These are phyloP conservation scores for Clavelina lepadiformis DNA, from an alignment of 23 tunicate species.

Conservation along the genomic window DNA sequence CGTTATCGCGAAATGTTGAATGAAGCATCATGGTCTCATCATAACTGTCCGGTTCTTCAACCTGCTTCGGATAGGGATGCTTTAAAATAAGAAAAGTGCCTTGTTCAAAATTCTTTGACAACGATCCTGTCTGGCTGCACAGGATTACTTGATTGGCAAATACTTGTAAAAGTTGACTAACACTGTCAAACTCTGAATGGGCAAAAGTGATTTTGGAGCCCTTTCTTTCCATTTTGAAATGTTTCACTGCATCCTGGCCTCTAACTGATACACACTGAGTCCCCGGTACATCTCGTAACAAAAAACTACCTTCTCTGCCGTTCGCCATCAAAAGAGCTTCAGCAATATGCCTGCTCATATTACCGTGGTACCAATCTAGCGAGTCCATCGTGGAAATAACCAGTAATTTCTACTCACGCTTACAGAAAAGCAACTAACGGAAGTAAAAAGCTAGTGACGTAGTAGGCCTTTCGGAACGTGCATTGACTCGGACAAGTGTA, in stretches of 20 bases:
- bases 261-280: conserved; percentile 56
- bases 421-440: background rate
- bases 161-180: conserved; percentile 47
- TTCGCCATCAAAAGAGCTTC: conserved; percentile 67
- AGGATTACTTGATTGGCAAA: conserved; percentile 67
- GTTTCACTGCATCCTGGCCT: conserved; percentile 60
- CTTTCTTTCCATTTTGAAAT: conserved; percentile 61
- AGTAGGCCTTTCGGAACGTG: no score
- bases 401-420: no score
- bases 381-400: conserved; percentile 18
- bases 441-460: no score
- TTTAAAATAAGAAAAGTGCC: conserved; percentile 52
- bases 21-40: conserved; percentile 62
- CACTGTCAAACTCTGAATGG: conserved; percentile 29
- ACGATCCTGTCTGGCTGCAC: conserved; percentile 49
- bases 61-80: conserved; percentile 38
- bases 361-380: conserved; percentile 66
- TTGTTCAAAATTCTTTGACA: conserved; percentile 60
- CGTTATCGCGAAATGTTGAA: conserved; percentile 51
- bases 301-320: conserved; percentile 69
- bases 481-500: no score
- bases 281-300: conserved; percentile 25
- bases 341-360: conserved; percentile 51
- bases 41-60: conserved; percentile 41
- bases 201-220: conserved; percentile 40